phyloP scores from a whole-genome alignment of 2,113 vertebrate genomes.

The Symphodus melops region DNA sequence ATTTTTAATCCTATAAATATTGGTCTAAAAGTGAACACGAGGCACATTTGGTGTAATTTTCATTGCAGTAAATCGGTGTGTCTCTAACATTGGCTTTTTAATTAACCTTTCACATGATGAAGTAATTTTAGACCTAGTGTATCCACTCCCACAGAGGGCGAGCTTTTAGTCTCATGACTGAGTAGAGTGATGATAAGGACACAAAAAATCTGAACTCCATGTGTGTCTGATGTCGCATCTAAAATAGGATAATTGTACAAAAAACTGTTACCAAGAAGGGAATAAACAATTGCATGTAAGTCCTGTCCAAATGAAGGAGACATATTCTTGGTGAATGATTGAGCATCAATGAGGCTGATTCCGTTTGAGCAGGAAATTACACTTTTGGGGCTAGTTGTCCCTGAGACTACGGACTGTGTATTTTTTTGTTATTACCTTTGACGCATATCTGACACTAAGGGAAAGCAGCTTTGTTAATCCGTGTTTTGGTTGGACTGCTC shows the following conservation, averaged over 20 bases:
- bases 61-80: not conserved
- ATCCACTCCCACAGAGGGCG: constrained; percentile 31
- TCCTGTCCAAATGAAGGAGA: not conserved
- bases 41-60: too few species aligned
- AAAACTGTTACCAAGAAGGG: not conserved
- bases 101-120: not conserved
- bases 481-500: not conserved
- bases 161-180: constrained; percentile 23
- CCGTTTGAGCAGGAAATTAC: not conserved
- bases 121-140: not conserved
- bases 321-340: not conserved
- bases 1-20: too few species aligned
- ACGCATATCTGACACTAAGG: not conserved
- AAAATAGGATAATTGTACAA: not conserved
- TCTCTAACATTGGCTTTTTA: not conserved
- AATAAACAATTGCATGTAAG: not conserved
- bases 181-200: constrained; percentile 1
- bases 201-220: not conserved
- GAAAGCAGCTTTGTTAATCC: constrained; percentile 3
- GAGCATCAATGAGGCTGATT: not conserved
- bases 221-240: not conserved
- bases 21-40: too few species aligned
- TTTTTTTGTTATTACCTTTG: too few species aligned
- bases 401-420: not conserved
- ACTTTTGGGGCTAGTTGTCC: too few species aligned